Base-by-base conservation (phyloP, 2,797 vertebrate species). In the Danio albolineatus region DNA sequence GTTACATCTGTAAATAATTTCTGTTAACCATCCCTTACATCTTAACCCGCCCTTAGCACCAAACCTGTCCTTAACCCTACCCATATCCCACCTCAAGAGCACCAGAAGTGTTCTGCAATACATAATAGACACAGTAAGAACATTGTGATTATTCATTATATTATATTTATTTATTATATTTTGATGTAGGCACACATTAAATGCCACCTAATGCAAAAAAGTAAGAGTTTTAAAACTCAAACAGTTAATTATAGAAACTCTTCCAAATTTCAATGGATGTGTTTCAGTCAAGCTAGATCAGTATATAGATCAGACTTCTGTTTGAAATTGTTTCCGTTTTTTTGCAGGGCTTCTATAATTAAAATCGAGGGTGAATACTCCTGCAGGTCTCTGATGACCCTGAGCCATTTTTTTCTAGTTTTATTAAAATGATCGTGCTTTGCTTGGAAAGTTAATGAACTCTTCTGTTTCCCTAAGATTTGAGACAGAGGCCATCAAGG, bases 361-460 rank as follows among this genome's bases (percentile, higher is more conserved):
- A 82, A 78, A 80, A 76, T 74, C 46, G 81, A 44, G 56, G 61
- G 82, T 46, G 9, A 84, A 76, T 53, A 82, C 81, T 77, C 17
- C 19, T 28, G 56, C 38, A 54, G 51, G 60, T 88, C 81, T 83
- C 48, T 0, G 16, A 73, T 83, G 73, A 84, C 59, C 41, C 36
- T 13, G 76, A 57, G 17, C 53, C 41, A 5, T 39, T 79, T 80
- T 48, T 67, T 41, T 10, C n/a, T 6, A 65, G n/a, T 59, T 73
- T 75, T 82, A 80, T 76, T 77, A 65, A 71, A 73, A 78, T 74
- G 66, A 79, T 82, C 81, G 28, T 84, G 74, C 82, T 79, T 79
- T 78, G 67, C 67, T 79, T 81, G 67, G 64, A 83, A 67, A 71
- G 66, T 56, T 81, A 87, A 85, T 85, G 75, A 87, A 83, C 70